phyloP scores from a whole-genome alignment of 2,888 invertebrate genomes.

The Stegophylla sp. region DNA sequence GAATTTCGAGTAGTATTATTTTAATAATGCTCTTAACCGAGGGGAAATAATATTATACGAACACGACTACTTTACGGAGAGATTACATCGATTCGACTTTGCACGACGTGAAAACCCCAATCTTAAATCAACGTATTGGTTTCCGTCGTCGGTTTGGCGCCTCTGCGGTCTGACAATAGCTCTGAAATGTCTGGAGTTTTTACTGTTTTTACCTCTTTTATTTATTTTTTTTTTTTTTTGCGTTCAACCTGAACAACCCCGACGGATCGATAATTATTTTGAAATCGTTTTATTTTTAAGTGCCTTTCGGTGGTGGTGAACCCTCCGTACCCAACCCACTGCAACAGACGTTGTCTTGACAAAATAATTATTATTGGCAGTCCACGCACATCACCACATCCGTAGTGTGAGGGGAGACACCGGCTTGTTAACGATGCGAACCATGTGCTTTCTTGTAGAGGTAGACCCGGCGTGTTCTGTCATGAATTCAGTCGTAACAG shows the following conservation, averaged over 20 bases:
- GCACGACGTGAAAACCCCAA: neutral
- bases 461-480: conserved; percentile 4
- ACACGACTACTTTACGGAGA: neutral
- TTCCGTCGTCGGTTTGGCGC: neutral
- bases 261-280: neutral
- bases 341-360: neutral
- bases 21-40: too few relatives aligned
- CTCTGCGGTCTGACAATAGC: neutral
- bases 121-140: neutral
- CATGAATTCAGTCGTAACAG: neutral
- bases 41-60: neutral
- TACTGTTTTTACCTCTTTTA: neutral
- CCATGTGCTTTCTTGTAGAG: conserved; percentile 8
- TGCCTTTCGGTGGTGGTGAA: neutral
- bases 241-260: neutral
- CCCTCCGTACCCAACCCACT: too few relatives aligned
- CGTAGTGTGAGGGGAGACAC: conserved; percentile 7
- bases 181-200: neutral
- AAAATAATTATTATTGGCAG: too few relatives aligned
- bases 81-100: neutral
- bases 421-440: conserved; percentile 50
- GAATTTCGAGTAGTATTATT: too few relatives aligned
- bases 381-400: conserved; percentile 9
- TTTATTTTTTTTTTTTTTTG: conserved; percentile 1
- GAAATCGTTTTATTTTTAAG: conserved; percentile 29